A percentile compares a stretch with the other conserved stretches of the same genome.
Conservation (phyloP, 2,113 vertebrate genomes). For the Polypterus senegalus region DNA sequence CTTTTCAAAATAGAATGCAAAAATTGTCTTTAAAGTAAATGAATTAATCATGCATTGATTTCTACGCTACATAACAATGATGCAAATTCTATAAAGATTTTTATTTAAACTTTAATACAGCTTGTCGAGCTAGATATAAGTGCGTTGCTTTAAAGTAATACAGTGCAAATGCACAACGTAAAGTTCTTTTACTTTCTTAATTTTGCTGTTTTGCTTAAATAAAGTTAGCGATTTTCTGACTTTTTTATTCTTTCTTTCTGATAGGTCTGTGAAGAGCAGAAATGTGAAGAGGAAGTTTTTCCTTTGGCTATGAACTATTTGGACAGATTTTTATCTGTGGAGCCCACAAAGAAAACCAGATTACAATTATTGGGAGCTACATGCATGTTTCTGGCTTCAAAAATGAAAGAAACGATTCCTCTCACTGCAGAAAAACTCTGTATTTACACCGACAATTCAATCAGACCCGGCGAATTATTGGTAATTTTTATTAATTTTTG, state of each 20-base stretch:
- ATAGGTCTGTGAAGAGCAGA: conserved; percentile 93
- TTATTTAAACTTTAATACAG: too few species aligned
- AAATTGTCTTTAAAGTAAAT: neutral
- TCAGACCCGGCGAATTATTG: conserved; percentile 81
- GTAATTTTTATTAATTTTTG: conserved; percentile 46
- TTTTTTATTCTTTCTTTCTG: conserved; percentile 17
- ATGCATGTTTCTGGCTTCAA: conserved; percentile 95
- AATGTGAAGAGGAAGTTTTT: conserved; percentile 95
- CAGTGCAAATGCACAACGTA: neutral
- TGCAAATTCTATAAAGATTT: too few species aligned
- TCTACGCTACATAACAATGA: too few species aligned
- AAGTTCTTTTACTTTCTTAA: conserved; percentile 1
- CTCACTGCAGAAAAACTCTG: conserved; percentile 90
- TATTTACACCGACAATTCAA: conserved; percentile 93
- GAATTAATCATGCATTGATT: too few species aligned
- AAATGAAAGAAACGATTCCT: conserved; percentile 96
- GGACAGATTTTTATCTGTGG: conserved; percentile 90
- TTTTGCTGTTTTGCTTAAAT: neutral
- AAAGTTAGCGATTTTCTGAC: neutral
- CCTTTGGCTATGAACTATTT: conserved; percentile 96
- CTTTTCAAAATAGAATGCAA: conserved; percentile 44
- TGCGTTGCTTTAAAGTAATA: too few species aligned
- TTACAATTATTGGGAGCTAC: conserved; percentile 88
- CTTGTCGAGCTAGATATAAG: too few species aligned
- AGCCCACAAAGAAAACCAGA: conserved; percentile 76